phyloP scores from a whole-genome alignment of 2,797 vertebrate genomes.

The Peromyscus eremicus region DNA sequence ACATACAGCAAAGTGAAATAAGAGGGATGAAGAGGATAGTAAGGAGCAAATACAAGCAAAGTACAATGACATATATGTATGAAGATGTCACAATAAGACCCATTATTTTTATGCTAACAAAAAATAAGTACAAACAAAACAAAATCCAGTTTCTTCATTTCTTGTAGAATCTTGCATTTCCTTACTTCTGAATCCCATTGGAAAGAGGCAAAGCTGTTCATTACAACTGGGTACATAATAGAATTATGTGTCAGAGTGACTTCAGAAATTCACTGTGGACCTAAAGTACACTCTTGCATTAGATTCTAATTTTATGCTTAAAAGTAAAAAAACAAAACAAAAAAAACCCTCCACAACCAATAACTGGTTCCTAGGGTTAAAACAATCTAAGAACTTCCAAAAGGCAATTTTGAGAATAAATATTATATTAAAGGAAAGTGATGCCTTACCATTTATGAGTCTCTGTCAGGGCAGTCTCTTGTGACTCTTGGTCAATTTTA shows the following conservation, averaged over 20 bases:
- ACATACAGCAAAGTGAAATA: neutral
- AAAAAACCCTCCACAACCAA: neutral
- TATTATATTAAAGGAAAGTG: neutral
- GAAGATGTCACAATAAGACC: neutral
- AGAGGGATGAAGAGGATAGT: too few relatives aligned
- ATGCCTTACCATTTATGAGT: slow-evolving; percentile 94
- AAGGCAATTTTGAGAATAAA: slow-evolving; percentile 26
- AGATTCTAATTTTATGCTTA: neutral
- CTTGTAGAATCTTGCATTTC: neutral
- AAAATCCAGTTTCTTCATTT: neutral
- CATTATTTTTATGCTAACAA: neutral
- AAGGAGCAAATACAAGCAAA: neutral
- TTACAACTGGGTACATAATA: neutral
- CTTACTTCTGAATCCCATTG: neutral
- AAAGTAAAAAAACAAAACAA: slow-evolving; percentile 20
- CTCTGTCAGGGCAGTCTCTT: slow-evolving; percentile 92
- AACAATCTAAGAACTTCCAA: neutral
- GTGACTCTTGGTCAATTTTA: slow-evolving; percentile 94
- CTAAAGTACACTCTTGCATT: neutral
- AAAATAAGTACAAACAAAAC: neutral
- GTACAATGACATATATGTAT: neutral
- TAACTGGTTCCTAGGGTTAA: neutral
- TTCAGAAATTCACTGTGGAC: neutral
- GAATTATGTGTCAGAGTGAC: neutral
- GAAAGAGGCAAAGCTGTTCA: neutral